Evolutionary conservation across 2,888 invertebrate species (phyloP), one percentile per base, ranked within the genome.

Genomic region (Tetragnatha montana): DNA sequence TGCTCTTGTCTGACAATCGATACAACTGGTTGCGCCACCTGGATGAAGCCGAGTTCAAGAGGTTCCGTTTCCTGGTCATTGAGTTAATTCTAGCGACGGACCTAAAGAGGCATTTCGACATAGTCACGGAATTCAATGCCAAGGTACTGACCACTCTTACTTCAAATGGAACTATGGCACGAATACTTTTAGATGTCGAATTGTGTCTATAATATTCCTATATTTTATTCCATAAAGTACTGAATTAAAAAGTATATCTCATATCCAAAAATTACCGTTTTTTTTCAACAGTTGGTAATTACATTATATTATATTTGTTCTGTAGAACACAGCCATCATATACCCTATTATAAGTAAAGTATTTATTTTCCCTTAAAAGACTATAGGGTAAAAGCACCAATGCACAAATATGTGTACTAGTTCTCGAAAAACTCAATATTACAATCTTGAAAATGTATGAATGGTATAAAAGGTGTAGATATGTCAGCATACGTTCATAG

Each of bases 1-100:
- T 95, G 69, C 93, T 94, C 85, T 93, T 95, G 74, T 93, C 94
- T 50, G 93, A 93, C 87, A 93, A 94, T 0, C 93, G 94, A 84
- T 94, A 93, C 92, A 94, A 94, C 92, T 95, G 95, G 93, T 93
- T 95, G 90, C 93, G 93, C 51, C 94, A 94, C 81, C 93, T 95
- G 91, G 95, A 95, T 92, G 93, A 94, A 73, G 94, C 94, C 14
- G 95, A 95, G 92, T 95, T 94, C 92, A 95, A 95, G 92, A 92
- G 95, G 71, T 95, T 95, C 92, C 93, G 95, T 70, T 95, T 94
- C 92, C 93, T 95, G 69, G 95, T 95, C 79, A 94, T 95, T 89
- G 95, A 95, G 92, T 94, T 95, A 87, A 95, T 95, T 90, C 93
- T 95, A 70, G 95, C 95, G 70, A 95, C 95, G 1, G 95, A 95